Conservation (phyloP, 2,797 vertebrate genomes). For the Octomys mimax region DNA sequence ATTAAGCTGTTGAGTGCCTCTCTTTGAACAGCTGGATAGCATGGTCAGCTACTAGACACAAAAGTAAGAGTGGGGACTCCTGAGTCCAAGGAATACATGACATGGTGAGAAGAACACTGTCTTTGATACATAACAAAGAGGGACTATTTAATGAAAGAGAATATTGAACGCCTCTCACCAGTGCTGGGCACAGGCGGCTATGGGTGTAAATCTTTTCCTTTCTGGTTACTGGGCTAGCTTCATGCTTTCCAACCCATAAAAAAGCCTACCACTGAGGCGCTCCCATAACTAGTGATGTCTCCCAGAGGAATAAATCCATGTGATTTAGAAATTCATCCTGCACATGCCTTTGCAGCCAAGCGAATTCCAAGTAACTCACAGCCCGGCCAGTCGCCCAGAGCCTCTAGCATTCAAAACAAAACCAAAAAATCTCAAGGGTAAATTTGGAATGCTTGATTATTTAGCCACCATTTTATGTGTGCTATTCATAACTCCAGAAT, state of each 20-base stretch:
- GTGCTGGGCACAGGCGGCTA: background rate
- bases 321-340: conserved; percentile 62
- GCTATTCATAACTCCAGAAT: background rate
- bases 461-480: background rate
- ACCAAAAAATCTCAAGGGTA: background rate
- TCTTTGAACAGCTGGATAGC: background rate
- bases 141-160: background rate
- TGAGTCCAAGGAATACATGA: background rate
- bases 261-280: background rate
- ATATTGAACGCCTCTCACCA: background rate
- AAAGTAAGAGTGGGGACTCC: background rate
- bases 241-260: conserved; percentile 2
- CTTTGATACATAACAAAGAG: background rate
- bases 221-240: background rate
- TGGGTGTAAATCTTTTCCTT: background rate
- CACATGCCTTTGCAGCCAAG: conserved; percentile 43
- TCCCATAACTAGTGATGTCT: background rate
- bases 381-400: background rate
- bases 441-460: conserved; percentile 34
- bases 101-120: background rate
- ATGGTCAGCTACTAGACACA: background rate
- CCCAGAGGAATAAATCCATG: background rate
- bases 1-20: background rate
- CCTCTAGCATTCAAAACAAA: background rate
- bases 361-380: conserved; percentile 64